Conservation (phyloP, 2,888 invertebrate species). For the Glaucopsyche alexis region DNA sequence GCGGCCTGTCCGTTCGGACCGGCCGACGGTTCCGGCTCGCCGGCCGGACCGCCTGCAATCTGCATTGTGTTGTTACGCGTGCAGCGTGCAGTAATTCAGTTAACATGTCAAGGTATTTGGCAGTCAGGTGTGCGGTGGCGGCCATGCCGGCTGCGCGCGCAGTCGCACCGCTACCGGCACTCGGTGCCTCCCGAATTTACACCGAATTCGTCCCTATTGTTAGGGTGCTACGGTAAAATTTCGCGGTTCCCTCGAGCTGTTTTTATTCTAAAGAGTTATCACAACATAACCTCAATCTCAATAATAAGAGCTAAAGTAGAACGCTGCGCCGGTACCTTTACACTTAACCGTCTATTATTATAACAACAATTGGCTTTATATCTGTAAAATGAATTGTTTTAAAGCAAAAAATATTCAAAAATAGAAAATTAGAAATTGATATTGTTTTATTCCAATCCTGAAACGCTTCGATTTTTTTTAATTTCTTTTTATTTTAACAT, state of each 20-base stretch:
- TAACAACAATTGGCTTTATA: slow-evolving; percentile 64
- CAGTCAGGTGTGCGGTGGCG: slow-evolving; percentile 74
- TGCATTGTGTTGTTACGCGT: slow-evolving; percentile 48
- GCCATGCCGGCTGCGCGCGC: slow-evolving; percentile 79
- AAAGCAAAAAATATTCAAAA: slow-evolving; percentile 55
- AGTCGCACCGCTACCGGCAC: slow-evolving; percentile 58
- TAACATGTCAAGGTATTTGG: slow-evolving; percentile 64
- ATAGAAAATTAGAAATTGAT: slow-evolving; percentile 60
- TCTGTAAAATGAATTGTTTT: slow-evolving; percentile 53
- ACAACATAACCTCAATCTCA: slow-evolving; percentile 77
- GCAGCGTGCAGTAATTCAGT: slow-evolving; percentile 57
- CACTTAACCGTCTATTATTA: slow-evolving; percentile 47
- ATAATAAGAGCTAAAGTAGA: slow-evolving; percentile 51
- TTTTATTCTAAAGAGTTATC: slow-evolving; percentile 69
- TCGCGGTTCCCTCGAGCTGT: slow-evolving; percentile 56
- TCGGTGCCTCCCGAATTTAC: slow-evolving; percentile 52
- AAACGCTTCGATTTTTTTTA: slow-evolving; percentile 25
- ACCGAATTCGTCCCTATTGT: slow-evolving; percentile 63
- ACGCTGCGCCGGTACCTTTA: slow-evolving; percentile 63
- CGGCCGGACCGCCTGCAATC: slow-evolving; percentile 41
- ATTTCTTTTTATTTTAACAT: slow-evolving; percentile 21
- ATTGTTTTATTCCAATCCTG: slow-evolving; percentile 71
- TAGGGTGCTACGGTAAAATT: slow-evolving; percentile 55
- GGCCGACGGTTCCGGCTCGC: slow-evolving; percentile 36
- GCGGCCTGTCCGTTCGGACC: slow-evolving; percentile 48